Conservation (phyloP, 2,113 vertebrate genomes). For the Polypterus bichir region DNA sequence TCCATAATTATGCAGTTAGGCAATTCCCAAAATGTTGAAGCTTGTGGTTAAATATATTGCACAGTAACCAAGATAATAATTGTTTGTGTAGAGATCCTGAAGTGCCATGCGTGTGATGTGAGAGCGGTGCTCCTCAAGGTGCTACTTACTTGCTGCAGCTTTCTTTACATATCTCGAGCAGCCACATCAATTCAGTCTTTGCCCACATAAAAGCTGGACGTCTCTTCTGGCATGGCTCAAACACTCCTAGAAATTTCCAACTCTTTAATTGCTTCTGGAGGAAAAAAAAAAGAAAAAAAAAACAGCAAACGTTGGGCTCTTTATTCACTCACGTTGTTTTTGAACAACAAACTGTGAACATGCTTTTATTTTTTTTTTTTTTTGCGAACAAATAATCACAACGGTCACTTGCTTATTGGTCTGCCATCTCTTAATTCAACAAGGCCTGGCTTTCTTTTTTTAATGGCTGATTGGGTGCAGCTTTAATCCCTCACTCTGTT, state of each 20-base stretch:
- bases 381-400: conserved; percentile 40
- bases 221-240: conserved; percentile 20
- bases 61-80: neutral
- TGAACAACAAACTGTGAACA: conserved; percentile 46
- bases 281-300: conserved; percentile 26
- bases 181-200: conserved; percentile 38
- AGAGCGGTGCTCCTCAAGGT: conserved; percentile 32
- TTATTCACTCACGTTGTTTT: conserved; percentile 47
- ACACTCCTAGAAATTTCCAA: conserved; percentile 31
- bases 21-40: neutral
- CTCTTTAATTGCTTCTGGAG: conserved; percentile 35
- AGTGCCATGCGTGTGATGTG: conserved; percentile 1
- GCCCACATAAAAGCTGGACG: conserved; percentile 45
- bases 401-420: conserved; percentile 48
- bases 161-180: conserved; percentile 40
- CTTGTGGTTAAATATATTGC: neutral
- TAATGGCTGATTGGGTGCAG: conserved; percentile 53
- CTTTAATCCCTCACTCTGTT: conserved; percentile 56
- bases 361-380: conserved; percentile 22
- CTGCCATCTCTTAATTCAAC: conserved; percentile 44
- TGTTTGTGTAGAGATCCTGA: neutral
- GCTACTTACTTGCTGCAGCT: conserved; percentile 29
- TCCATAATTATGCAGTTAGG: neutral
- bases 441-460: conserved; percentile 44
- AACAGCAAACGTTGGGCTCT: conserved; percentile 30